phyloP scores from a whole-genome alignment of 2,113 vertebrate genomes.

The Myocastor coypus region DNA sequence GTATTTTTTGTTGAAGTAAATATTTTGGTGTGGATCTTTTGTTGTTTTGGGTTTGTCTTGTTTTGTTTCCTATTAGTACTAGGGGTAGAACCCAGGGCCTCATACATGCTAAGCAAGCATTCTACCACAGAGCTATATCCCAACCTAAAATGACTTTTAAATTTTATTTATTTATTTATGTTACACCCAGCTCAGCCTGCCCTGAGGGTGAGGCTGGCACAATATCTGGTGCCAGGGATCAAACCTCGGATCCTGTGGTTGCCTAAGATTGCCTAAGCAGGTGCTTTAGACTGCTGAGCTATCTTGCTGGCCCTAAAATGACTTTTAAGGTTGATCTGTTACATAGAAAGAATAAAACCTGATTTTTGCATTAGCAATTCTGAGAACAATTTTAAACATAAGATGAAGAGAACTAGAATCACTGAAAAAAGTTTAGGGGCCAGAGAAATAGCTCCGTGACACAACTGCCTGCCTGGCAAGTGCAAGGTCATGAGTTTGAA shows the following conservation, averaged over 20 bases:
- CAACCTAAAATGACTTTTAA: no score
- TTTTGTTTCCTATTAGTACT: background rate
- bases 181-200: no score
- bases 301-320: no score
- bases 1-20: background rate
- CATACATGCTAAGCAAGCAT: background rate
- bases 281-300: no score
- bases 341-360: background rate
- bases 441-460: no score
- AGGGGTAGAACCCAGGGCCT: background rate
- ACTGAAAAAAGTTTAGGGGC: background rate
- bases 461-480: no score
- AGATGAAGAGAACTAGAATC: background rate
- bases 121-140: background rate
- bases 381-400: conserved; percentile 44
- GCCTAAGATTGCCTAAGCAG: no score
- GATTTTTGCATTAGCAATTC: conserved; percentile 43
- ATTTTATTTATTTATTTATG: no score
- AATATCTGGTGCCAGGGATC: no score
- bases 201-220: no score
- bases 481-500: no score
- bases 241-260: no score
- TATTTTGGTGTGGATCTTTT: background rate
- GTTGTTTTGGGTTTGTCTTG: background rate
- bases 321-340: conserved; percentile 37